These are phyloP conservation scores for Andrena trimmerana DNA, from an alignment of 2,888 invertebrate genomes.

Conservation along the genomic window DNA sequence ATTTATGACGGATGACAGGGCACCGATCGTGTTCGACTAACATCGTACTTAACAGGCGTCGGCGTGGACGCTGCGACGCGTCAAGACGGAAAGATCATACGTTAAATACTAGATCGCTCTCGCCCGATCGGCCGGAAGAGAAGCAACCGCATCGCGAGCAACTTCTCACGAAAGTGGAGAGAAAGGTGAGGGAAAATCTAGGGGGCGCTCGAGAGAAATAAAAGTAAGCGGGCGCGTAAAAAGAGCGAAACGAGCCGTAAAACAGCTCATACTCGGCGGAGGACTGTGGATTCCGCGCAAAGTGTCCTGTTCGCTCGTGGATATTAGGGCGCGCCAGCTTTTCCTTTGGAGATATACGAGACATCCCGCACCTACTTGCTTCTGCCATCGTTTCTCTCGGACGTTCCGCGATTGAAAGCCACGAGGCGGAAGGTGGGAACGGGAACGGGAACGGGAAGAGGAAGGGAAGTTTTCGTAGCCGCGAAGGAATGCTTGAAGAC, in stretches of 20 bases:
- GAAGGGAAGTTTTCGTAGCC: conserved; percentile 50
- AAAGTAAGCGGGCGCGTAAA: conserved; percentile 41
- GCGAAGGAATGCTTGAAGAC: conserved; percentile 60
- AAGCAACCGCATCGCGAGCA: not conserved
- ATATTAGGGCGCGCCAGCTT: conserved; percentile 20
- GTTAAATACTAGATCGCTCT: not conserved
- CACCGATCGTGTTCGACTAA: too few species aligned
- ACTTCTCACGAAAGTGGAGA: not conserved
- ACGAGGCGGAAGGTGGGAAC: not conserved
- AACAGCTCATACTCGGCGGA: conserved; percentile 16
- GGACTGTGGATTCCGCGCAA: not conserved
- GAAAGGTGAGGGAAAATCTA: conserved; percentile 10
- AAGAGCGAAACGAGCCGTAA: conserved; percentile 41
- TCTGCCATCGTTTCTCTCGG: not conserved
- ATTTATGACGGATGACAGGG: too few species aligned
- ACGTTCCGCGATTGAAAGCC: not conserved
- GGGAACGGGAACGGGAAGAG: not conserved
- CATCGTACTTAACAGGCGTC: too few species aligned
- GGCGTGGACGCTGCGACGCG: too few species aligned
- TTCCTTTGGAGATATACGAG: not conserved
- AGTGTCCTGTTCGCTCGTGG: conserved; percentile 9
- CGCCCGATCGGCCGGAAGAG: not conserved
- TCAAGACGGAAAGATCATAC: too few species aligned
- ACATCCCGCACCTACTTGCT: not conserved
- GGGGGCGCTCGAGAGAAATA: conserved; percentile 24